Evolutionary conservation across 2,797 vertebrate genomes (phyloP).

Genomic region (Mus minutoides): DNA sequence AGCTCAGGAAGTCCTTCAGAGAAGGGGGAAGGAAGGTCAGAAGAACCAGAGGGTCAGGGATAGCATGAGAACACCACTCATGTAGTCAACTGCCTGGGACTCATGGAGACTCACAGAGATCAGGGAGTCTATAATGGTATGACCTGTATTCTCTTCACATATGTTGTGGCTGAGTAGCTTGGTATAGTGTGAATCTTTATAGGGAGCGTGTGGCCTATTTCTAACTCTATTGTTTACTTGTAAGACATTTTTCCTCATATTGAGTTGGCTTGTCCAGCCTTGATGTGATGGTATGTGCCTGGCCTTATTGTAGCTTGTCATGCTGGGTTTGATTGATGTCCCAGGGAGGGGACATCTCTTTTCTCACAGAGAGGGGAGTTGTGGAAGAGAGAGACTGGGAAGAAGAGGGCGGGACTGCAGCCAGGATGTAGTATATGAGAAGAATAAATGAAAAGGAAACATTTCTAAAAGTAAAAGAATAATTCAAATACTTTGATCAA

Average conservation of each 20-base stretch:
- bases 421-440: not conserved
- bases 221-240: not conserved
- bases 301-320: not conserved
- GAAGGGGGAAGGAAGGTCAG: not conserved
- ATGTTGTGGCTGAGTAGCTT: not conserved
- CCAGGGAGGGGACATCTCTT: not conserved
- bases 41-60: not conserved
- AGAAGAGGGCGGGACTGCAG: not conserved
- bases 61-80: not conserved
- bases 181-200: not conserved
- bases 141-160: not conserved
- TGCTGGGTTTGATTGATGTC: not conserved
- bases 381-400: not conserved
- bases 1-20: not conserved
- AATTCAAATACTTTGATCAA: slow-evolving; percentile 23
- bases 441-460: not conserved
- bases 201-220: not conserved
- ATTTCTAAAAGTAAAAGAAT: not conserved
- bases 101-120: not conserved
- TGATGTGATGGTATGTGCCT: not conserved
- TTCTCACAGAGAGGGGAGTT: not conserved
- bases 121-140: not conserved
- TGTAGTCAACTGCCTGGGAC: not conserved
- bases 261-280: not conserved
- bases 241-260: not conserved